Evolutionary conservation across 2,888 invertebrate species (phyloP), one percentile per base, ranked within the genome.

Genomic region (Margaritifera margaritifera): DNA sequence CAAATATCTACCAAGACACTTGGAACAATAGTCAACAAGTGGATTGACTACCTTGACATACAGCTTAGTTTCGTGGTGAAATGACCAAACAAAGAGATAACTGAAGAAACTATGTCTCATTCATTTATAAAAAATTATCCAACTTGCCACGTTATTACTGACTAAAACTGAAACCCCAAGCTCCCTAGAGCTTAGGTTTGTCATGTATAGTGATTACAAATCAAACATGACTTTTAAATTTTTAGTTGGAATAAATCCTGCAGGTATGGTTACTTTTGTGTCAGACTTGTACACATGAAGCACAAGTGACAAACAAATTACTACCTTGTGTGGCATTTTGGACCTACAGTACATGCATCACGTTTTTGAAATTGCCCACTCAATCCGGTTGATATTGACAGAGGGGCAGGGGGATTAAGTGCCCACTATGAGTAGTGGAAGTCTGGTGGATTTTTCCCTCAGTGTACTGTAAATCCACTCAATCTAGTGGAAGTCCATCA

Each of bases 191-290:
- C 50, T 69, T 24, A 73, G 71, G 51, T 75, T 71, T 15, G n/a
- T 66, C 25, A 20, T 75, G 56, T 77, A 74, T 52, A 72, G 68
- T 51, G 69, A 69, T 22, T 72, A 77, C 58, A 75, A 77, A 69
- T 68, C 68, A 4, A 64, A 71, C 60, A 69, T 64, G 54, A 74
- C 77, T 18, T 71, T 54, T 50, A 72, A 75, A 59, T 56, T 58
- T n/a, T 54, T 77, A 19, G 31, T 69, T 25, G 69, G 75, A 2
- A 72, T 74, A 11, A 68, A 66, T 64, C 75, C 75, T 51, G 56
- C 62, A 22, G 74, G 72, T n/a, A 58, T 54, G 54, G 62, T n/a
- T 66, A 70, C 75, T 18, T 75, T 71, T 71, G 74, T 66, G 19
- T 65, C 71, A n/a, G 71, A 65, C 57, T 27, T 62, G 1, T 73